phyloP scores from a whole-genome alignment of 2,797 vertebrate species.

The Glyptemys insculpta region DNA sequence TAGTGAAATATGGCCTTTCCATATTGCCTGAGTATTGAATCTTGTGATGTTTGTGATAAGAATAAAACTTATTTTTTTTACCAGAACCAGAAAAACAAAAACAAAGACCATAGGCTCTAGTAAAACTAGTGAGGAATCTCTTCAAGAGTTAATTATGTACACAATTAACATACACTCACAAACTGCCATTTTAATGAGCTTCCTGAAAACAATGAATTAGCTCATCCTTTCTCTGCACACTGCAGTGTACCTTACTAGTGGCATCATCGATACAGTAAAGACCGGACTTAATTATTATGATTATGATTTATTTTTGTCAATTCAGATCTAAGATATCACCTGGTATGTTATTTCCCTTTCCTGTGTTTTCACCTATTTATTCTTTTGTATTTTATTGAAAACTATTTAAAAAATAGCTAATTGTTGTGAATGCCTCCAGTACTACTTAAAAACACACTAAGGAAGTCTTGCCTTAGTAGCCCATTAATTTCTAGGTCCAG shows the following conservation, averaged over 20 bases:
- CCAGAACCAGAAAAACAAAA: no score
- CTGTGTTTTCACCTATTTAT: background rate
- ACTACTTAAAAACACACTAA: background rate
- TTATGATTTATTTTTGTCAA: fast-evolving
- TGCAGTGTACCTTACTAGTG: no score
- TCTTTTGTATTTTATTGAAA: background rate
- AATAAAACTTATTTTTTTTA: no score
- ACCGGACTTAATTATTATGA: background rate
- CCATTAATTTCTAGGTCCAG: background rate
- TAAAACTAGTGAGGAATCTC: background rate
- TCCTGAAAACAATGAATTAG: background rate
- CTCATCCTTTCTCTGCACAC: background rate
- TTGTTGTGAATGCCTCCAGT: background rate
- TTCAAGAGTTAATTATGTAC: background rate
- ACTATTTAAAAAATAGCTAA: background rate
- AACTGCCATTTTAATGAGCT: background rate
- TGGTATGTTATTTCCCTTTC: background rate
- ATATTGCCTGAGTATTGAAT: no score
- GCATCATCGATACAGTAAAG: background rate
- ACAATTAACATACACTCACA: background rate
- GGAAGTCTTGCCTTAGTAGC: background rate
- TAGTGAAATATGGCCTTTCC: no score
- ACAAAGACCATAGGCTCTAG: background rate
- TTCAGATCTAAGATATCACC: background rate
- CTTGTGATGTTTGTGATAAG: no score